Conservation (phyloP, 1,140 invertebrate species). For the Drosophila ercepeae region DNA sequence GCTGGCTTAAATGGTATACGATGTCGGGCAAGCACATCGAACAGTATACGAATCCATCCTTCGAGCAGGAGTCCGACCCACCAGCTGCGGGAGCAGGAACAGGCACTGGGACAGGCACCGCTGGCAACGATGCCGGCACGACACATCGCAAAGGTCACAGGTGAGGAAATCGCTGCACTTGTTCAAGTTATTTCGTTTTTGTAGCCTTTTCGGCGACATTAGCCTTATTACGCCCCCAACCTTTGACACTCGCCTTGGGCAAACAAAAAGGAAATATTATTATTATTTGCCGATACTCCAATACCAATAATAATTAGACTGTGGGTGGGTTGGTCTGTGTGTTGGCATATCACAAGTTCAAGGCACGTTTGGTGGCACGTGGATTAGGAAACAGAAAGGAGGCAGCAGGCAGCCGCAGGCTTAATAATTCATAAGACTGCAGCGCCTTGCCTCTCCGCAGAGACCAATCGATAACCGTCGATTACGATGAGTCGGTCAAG, state of each 20-base stretch:
- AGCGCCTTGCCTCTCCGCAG: constrained; percentile 29
- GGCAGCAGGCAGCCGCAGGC: neutral
- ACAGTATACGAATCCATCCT: constrained; percentile 79
- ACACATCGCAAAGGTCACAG: constrained; percentile 82
- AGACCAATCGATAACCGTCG: constrained; percentile 55
- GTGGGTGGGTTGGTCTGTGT: neutral
- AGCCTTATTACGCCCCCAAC: constrained; percentile 14
- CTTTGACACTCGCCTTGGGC: constrained; percentile 60
- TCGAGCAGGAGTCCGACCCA: constrained; percentile 63
- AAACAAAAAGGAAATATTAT: constrained; percentile 20
- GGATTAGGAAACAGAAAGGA: neutral
- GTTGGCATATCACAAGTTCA: neutral
- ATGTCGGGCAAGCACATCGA: constrained; percentile 50
- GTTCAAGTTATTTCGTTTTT: constrained; percentile 15
- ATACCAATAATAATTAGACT: constrained; percentile 49
- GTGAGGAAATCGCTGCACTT: constrained; percentile 64
- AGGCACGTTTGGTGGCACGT: constrained; percentile 35
- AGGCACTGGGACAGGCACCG: constrained; percentile 29
- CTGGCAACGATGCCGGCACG: constrained; percentile 58
- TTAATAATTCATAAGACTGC: constrained; percentile 60
- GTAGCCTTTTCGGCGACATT: constrained; percentile 51
- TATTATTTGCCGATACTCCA: constrained; percentile 15
- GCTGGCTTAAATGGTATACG: constrained; percentile 59
- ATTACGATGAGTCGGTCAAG: constrained; percentile 60
- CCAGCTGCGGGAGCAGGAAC: constrained; percentile 16